A percentile compares a stretch with the other conserved stretches of the same genome.
These are phyloP conservation scores for Cabera pusaria DNA, from an alignment of 2,888 invertebrate genomes.

Conservation along the genomic window DNA sequence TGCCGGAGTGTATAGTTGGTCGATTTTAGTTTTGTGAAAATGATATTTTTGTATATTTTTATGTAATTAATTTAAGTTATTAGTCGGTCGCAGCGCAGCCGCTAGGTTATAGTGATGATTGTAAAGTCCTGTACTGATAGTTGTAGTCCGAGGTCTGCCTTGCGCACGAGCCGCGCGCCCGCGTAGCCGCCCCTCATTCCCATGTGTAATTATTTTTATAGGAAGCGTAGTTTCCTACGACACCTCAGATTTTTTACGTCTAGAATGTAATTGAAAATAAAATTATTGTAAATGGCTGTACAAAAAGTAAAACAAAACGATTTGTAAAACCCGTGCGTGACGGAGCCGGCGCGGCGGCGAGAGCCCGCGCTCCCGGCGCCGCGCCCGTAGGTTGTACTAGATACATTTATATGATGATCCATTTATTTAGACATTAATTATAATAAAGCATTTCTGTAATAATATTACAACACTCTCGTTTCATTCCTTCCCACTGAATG, in stretches of 20 bases:
- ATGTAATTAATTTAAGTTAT: constrained; percentile 80
- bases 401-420: constrained; percentile 85
- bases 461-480: constrained; percentile 79
- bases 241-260: constrained; percentile 83
- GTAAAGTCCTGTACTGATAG: constrained; percentile 81
- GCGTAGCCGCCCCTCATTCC: constrained; percentile 81
- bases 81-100: constrained; percentile 53
- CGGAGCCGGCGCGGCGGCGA: constrained; percentile 69
- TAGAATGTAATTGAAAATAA: constrained; percentile 83
- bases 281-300: constrained; percentile 84
- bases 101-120: constrained; percentile 79
- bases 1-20: constrained; percentile 80
- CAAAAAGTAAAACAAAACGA: constrained; percentile 80
- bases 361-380: constrained; percentile 67
- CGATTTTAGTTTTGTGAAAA: constrained; percentile 81
- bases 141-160: constrained; percentile 78
- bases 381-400: constrained; percentile 80
- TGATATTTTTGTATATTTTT: constrained; percentile 83
- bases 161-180: constrained; percentile 79
- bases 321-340: constrained; percentile 81
- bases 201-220: constrained; percentile 80
- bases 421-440: constrained; percentile 86
- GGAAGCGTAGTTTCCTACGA: constrained; percentile 82
- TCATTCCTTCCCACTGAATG: constrained; percentile 48
- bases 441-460: constrained; percentile 87